Evolutionary conservation across 2,888 invertebrate species (phyloP), one percentile per base, ranked within the genome.

Genomic region (Ferrisia virgata): DNA sequence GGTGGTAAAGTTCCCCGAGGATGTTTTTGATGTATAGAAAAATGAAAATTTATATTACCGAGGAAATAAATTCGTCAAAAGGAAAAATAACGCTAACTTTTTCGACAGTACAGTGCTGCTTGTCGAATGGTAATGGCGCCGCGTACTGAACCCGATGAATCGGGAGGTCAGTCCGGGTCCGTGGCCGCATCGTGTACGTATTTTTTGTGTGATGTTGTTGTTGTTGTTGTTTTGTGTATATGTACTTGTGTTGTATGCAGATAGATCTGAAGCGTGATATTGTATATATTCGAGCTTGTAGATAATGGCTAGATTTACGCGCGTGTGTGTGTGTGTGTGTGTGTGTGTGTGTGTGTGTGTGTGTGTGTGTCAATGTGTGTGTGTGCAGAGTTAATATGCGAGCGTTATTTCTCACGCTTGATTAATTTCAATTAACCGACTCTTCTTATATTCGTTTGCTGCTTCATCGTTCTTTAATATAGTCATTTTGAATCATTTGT

Each of bases 401-500:
- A 31, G 18, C 39, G 31, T 53, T 47, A 80, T 47, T 47, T 80
- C 80, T 80, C 80, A 47, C 43, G 80, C 28, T 80, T 80, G 80
- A 80, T 80, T 80, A 80, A 80, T 80, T 80, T 80, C 80, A 80
- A 80, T 80, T 80, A 80, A 80, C 80, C 36, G 36, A 76, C 33
- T 76, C 72, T 36, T 76, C 72, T 76, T 53, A n/a, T n/a, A n/a
- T n/a, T n/a, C n/a, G n/a, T n/a, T n/a, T n/a, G n/a, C 53, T 53
- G 8, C 36, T 2, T 64, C 64, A 15, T 28, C 33, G 72, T 76
- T 76, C 36, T 76, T 76, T 76, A 76, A 76, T 76, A 76, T 76
- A 76, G 72, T 76, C 72, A 76, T 76, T 76, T 76, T 76, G 36
- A 76, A 76, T 76, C 72, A 76, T 76, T 76, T 76, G 72, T 76